Evolutionary conservation across 2,113 vertebrate species (phyloP).

Genomic region (Corythoichthys haematopterus): DNA sequence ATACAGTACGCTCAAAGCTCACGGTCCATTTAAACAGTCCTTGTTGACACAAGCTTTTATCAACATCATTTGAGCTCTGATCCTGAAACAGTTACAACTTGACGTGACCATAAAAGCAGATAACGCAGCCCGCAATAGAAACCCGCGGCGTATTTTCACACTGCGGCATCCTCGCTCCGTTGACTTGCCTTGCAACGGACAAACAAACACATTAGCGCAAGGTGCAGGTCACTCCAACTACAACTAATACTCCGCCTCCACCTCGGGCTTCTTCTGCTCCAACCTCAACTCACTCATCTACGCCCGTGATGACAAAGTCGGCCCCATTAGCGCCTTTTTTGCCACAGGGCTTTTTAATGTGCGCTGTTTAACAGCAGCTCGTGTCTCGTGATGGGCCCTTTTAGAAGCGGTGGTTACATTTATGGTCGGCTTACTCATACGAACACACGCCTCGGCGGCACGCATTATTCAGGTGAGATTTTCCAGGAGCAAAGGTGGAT

Average conservation of each 20-base stretch:
- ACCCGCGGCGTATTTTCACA: conserved; percentile 23
- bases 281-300: conserved; percentile 46
- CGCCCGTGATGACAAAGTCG: conserved; percentile 55
- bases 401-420: conserved; percentile 45
- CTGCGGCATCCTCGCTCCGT: conserved; percentile 16
- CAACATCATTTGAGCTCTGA: conserved; percentile 31
- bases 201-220: conserved; percentile 47
- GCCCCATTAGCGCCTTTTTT: conserved; percentile 50
- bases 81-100: conserved; percentile 34
- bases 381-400: conserved; percentile 42
- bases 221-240: conserved; percentile 28
- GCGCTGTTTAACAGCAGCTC: conserved; percentile 41
- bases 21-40: not conserved
- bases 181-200: conserved; percentile 54
- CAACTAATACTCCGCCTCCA: conserved; percentile 41
- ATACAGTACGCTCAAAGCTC: not conserved
- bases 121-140: conserved; percentile 44
- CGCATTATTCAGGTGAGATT: conserved; percentile 54
- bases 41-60: conserved; percentile 18
- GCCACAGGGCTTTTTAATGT: conserved; percentile 35
- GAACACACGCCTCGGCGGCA: conserved; percentile 11
- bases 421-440: conserved; percentile 49
- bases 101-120: conserved; percentile 45
- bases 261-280: conserved; percentile 37
- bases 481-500: conserved; percentile 68